Conservation (phyloP, 1,140 invertebrate genomes). For the Brachionus sp. region DNA sequence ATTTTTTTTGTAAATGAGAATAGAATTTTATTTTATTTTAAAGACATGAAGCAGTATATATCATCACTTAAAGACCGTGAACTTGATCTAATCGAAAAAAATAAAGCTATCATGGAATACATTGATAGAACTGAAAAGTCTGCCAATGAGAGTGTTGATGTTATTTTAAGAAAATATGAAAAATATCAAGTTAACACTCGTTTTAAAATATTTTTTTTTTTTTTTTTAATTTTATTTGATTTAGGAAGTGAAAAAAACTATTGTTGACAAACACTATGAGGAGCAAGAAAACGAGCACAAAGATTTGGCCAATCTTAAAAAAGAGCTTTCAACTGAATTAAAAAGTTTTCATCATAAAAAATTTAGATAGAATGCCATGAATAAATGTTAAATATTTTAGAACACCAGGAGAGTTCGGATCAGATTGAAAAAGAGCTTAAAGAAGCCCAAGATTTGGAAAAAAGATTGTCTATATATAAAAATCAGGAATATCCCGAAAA, state of each 20-base stretch:
- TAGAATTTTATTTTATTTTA: background rate
- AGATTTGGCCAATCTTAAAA: background rate
- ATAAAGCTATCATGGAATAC: background rate
- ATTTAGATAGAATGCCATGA: background rate
- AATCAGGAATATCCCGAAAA: slow-evolving; percentile 44
- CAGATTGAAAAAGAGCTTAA: slow-evolving; percentile 13
- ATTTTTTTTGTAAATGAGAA: background rate
- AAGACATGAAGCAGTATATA: slow-evolving; percentile 16
- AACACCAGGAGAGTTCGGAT: slow-evolving; percentile 24
- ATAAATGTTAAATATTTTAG: background rate
- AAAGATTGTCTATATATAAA: slow-evolving; percentile 29
- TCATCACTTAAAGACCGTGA: background rate
- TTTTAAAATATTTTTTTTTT: background rate
- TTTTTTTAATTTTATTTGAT: background rate
- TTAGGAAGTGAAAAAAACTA: slow-evolving; percentile 41
- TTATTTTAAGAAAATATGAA: slow-evolving; percentile 38
- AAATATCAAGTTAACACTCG: slow-evolving; percentile 36
- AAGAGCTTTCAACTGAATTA: background rate
- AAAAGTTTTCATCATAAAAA: background rate
- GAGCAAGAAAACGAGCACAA: slow-evolving; percentile 20
- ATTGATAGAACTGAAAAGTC: slow-evolving; percentile 5
- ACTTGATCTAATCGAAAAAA: slow-evolving; percentile 13
- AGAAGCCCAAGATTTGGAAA: background rate
- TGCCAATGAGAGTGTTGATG: slow-evolving; percentile 34
- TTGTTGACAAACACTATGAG: slow-evolving; percentile 24